These are phyloP conservation scores for Bufotes viridis DNA, from an alignment of 2,797 vertebrate genomes.

Conservation along the genomic window DNA sequence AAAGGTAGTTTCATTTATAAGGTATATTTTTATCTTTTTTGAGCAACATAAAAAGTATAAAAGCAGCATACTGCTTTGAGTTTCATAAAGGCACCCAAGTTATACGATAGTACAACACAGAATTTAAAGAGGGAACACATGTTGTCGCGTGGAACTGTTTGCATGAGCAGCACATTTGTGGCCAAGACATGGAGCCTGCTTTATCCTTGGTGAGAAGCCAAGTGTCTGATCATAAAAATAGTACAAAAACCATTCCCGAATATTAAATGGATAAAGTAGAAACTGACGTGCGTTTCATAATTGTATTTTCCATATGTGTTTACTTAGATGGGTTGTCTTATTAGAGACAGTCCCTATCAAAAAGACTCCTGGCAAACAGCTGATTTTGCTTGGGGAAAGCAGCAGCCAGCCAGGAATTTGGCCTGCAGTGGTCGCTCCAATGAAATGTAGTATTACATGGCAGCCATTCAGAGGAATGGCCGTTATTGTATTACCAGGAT, in stretches of 20 bases:
- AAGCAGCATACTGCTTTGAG: neutral
- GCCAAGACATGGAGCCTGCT: conserved; percentile 28
- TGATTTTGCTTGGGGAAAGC: too few relatives aligned
- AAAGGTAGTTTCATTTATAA: neutral
- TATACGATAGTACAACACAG: conserved; percentile 4
- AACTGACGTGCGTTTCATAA: neutral
- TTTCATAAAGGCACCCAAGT: neutral
- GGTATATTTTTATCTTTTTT: neutral
- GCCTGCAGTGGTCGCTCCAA: too few relatives aligned
- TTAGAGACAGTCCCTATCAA: too few relatives aligned
- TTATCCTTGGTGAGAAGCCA: conserved; percentile 35
- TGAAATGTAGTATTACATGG: too few relatives aligned
- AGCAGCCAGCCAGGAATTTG: too few relatives aligned
- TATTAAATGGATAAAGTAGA: conserved; percentile 16
- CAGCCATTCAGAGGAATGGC: too few relatives aligned
- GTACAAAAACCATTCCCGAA: conserved; percentile 24
- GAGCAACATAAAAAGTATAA: neutral
- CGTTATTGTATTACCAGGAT: too few relatives aligned
- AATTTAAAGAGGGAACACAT: conserved; percentile 21
- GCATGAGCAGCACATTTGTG: conserved; percentile 39
- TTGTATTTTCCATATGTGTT: neutral
- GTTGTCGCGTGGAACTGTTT: conserved; percentile 32
- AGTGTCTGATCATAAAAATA: conserved; percentile 35
- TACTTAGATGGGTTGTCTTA: neutral
- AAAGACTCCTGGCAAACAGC: too few relatives aligned